Percentiles rank a stretch among this genome's conserved stretches.
phyloP scores from a whole-genome alignment of 1,140 invertebrate species.

The Sitobion miscanthi region DNA sequence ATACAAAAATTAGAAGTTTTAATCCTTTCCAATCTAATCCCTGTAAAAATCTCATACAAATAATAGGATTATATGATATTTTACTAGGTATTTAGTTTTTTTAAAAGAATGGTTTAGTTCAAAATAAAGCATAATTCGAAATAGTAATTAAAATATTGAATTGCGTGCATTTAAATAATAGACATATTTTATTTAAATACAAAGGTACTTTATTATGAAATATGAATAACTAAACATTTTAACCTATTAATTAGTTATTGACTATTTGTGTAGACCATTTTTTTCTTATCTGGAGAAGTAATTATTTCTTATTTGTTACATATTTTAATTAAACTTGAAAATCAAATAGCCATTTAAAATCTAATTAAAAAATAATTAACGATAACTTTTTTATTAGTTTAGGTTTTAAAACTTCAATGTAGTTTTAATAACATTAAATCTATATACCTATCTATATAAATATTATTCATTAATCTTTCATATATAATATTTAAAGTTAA shows the following conservation, averaged over 20 bases:
- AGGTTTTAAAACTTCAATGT: not conserved
- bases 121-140: not conserved
- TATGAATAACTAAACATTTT: not conserved
- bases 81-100: no score
- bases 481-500: not conserved
- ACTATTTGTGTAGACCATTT: not conserved
- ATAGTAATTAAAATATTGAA: not conserved
- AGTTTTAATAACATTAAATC: constrained; percentile 18
- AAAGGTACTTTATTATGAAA: not conserved
- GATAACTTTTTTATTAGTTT: not conserved
- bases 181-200: not conserved
- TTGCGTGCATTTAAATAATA: not conserved
- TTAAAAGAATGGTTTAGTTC: not conserved
- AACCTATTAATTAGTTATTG: not conserved
- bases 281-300: not conserved
- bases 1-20: no score
- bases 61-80: no score
- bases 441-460: not conserved
- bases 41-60: no score
- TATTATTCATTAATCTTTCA: constrained; percentile 10
- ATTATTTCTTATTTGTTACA: not conserved
- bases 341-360: not conserved
- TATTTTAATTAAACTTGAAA: not conserved
- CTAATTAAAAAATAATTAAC: constrained; percentile 13
- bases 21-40: no score